These are phyloP conservation scores for Sebastiscus albofasciatus DNA, from an alignment of 2,797 vertebrate species.

Conservation along the genomic window DNA sequence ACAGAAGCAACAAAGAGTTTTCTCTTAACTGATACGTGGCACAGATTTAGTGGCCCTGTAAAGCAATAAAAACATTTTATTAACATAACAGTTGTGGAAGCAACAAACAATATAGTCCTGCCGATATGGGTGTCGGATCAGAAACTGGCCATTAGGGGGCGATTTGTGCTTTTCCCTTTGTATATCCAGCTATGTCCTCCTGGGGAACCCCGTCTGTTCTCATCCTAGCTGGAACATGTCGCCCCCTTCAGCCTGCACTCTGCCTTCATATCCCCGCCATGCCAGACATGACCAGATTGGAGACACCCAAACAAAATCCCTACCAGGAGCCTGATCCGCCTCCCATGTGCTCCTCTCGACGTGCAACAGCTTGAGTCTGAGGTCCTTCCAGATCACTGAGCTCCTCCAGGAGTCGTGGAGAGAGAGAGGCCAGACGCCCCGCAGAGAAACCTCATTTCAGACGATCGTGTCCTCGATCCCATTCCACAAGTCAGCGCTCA, in stretches of 20 bases:
- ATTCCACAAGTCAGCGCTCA: not conserved
- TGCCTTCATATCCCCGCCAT: not conserved
- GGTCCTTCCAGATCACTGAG: constrained; percentile 37
- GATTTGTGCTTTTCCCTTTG: not conserved
- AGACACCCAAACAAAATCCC: not conserved
- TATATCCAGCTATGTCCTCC: not conserved
- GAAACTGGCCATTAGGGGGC: not conserved
- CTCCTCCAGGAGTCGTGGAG: not conserved
- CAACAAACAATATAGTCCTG: not conserved
- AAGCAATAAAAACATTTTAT: not conserved
- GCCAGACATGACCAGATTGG: constrained; percentile 13
- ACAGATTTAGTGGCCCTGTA: not conserved
- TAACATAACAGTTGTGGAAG: not conserved
- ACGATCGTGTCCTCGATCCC: constrained; percentile 14
- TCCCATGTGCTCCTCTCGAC: not conserved
- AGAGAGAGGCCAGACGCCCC: constrained; percentile 10
- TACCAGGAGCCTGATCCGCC: not conserved
- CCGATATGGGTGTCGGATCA: not conserved
- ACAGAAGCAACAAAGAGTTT: not conserved
- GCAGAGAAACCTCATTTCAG: constrained; percentile 33
- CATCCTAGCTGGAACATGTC: not conserved
- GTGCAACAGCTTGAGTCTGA: not conserved
- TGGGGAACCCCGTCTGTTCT: not conserved
- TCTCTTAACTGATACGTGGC: not conserved
- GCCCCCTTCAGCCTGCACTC: not conserved